A percentile compares a stretch with the other conserved stretches of the same genome.
Conservation (phyloP, 2,888 invertebrate species). For the Morpho helenor region DNA sequence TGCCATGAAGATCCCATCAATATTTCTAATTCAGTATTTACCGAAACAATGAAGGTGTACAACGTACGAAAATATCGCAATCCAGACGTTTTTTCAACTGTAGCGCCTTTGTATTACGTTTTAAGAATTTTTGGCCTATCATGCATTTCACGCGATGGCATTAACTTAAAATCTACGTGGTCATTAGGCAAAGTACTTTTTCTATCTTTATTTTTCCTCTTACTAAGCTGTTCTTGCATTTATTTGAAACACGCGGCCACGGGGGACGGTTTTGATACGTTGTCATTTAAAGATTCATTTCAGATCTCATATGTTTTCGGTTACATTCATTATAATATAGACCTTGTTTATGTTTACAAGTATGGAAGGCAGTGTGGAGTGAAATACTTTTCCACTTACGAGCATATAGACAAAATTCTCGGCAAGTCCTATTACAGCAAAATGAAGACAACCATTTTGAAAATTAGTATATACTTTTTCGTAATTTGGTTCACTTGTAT, state of each 20-base stretch:
- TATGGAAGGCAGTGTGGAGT: neutral
- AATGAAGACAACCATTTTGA: neutral
- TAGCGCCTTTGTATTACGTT: neutral
- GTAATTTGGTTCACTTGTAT: neutral
- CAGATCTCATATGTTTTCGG: conserved; percentile 2
- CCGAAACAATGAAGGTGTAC: neutral
- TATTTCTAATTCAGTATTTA: neutral
- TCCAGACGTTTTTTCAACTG: conserved; percentile 3
- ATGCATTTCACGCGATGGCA: neutral
- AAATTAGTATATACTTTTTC: neutral
- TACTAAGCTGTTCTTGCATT: neutral
- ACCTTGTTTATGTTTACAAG: conserved; percentile 4
- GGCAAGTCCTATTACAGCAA: neutral
- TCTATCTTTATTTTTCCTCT: neutral
- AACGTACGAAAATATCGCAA: neutral
- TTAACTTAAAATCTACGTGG: conserved; percentile 1
- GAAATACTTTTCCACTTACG: neutral
- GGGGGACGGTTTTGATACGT: neutral
- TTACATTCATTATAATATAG: neutral
- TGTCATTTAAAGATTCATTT: conserved; percentile 1
- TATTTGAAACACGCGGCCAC: neutral
- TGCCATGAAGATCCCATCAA: neutral
- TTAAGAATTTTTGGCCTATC: conserved; percentile 1
- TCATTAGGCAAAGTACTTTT: conserved; percentile 1
- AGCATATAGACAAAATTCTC: neutral